Percentiles rank a stretch among this genome's conserved stretches.
These are phyloP conservation scores for Agriopis aurantiaria DNA, from an alignment of 2,888 invertebrate species.

Conservation along the genomic window DNA sequence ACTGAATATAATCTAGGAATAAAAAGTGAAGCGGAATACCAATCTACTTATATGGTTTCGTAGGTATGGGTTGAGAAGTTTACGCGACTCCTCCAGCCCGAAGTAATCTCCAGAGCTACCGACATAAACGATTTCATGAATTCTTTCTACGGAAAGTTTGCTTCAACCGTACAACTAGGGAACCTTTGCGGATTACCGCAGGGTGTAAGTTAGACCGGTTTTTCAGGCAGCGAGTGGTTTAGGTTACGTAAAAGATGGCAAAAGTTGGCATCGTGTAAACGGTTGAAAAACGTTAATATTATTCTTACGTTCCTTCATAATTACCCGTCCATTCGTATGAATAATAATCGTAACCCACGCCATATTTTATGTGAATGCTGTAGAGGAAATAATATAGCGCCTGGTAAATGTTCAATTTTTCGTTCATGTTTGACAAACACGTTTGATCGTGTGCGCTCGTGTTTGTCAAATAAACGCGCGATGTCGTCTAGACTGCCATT, in stretches of 20 bases:
- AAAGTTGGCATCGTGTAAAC: constrained; percentile 6
- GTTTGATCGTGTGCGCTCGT: too few relatives aligned
- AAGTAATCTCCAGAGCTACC: constrained; percentile 19
- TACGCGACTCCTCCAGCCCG: constrained; percentile 16
- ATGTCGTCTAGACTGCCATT: too few relatives aligned
- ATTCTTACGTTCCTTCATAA: constrained; percentile 11
- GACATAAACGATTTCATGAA: constrained; percentile 26
- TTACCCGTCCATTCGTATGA: constrained; percentile 10
- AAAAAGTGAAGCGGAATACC: constrained; percentile 2
- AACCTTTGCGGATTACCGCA: constrained; percentile 25
- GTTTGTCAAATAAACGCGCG: too few relatives aligned
- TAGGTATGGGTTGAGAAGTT: constrained; percentile 17
- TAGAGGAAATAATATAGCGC: too few relatives aligned
- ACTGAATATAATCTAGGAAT: not conserved
- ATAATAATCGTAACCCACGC: constrained; percentile 3
- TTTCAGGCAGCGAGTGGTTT: constrained; percentile 16
- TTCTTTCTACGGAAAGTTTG: constrained; percentile 25
- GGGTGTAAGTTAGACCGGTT: constrained; percentile 16
- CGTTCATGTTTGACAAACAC: too few relatives aligned
- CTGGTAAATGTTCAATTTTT: too few relatives aligned
- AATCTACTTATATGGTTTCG: constrained; percentile 2
- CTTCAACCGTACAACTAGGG: constrained; percentile 13
- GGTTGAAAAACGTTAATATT: constrained; percentile 9
- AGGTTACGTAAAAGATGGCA: constrained; percentile 13
- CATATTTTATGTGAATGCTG: constrained; percentile 1